Conservation (phyloP, 2,888 invertebrate genomes). For the Pasiphila rectangulata region DNA sequence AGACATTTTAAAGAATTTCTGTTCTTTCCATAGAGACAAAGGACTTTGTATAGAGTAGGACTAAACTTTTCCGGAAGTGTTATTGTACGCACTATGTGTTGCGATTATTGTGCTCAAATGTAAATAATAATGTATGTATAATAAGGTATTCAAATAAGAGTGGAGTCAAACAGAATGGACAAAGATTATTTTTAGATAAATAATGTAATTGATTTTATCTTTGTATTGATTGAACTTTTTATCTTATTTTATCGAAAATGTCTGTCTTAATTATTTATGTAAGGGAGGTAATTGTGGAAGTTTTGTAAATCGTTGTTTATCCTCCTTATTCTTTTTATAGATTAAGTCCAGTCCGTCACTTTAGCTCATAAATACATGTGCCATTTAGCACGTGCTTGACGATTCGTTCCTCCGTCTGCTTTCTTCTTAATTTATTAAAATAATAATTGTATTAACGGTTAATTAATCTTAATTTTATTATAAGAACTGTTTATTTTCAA, state of each 20-base stretch:
- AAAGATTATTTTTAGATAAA: slow-evolving; percentile 15
- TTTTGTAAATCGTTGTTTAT: not conserved
- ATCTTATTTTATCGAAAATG: no score
- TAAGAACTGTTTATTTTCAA: not conserved
- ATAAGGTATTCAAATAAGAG: not conserved
- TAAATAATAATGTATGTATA: slow-evolving; percentile 40
- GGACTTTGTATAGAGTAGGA: slow-evolving; percentile 43
- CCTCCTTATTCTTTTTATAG: slow-evolving; percentile 13
- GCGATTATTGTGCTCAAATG: slow-evolving; percentile 64
- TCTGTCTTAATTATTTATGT: not conserved
- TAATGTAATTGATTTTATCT: not conserved
- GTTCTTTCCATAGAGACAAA: no score
- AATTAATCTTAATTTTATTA: not conserved
- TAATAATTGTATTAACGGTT: slow-evolving; percentile 13
- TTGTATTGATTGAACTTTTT: no score
- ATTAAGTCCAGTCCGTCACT: slow-evolving; percentile 22
- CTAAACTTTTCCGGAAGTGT: slow-evolving; percentile 77
- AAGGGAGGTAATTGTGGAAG: not conserved
- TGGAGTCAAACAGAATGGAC: slow-evolving; percentile 17
- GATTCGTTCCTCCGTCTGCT: slow-evolving; percentile 47
- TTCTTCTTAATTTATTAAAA: slow-evolving; percentile 61
- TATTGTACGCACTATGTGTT: slow-evolving; percentile 77
- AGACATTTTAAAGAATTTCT: no score
- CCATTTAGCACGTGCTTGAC: slow-evolving; percentile 75
- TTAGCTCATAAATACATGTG: slow-evolving; percentile 70